Evolutionary conservation across 1,140 invertebrate genomes (phyloP), one percentile per base, ranked within the genome.

Genomic region (Agrilus planipennis): DNA sequence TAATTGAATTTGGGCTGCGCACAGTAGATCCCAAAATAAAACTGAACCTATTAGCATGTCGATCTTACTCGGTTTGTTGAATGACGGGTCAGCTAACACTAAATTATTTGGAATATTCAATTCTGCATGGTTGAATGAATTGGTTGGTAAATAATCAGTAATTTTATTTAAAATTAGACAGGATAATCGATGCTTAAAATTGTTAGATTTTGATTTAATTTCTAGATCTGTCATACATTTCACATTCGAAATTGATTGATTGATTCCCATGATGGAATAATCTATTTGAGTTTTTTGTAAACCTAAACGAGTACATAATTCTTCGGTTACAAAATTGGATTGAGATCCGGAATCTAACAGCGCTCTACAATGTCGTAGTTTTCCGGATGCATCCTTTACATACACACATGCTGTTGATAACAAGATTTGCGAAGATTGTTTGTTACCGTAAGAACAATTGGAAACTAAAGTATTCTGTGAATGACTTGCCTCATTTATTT

Each of bases 41-140:
- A 50, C 47, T 18, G 50, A 44, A 16, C 54, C 56, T 16, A 57
- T 29, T 2, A 58, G 27, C 22, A 60, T 20, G 44, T 58, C 52
- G 14, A 59, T 49, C 12, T 50, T 21, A 0, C 46, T 41, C 9
- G 52, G 41, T 7, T 39, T 35, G 36, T 47, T 42, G 36, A 52
- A 59, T 7, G 28, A 18, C 15, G 55, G 51, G 44, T 58, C 53
- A 9, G 56, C 53, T 25, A 58, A 36, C 7, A 11, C n/a, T 18
- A 37, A 22, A 14, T 37, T 42, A 2, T 34, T 21, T 6, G 44
- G 20, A 35, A 45, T 34, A 28, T 41, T 27, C n/a, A 41, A 41
- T 23, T 27, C 17, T 23, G n/a, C 2, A 1, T 19, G 11, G 28
- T 40, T 20, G 27, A 44, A 28, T 0, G 21, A 12, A 21, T n/a